These are phyloP conservation scores for Neoseiulus cucumeris DNA, from an alignment of 1,140 invertebrate genomes.

Conservation along the genomic window DNA sequence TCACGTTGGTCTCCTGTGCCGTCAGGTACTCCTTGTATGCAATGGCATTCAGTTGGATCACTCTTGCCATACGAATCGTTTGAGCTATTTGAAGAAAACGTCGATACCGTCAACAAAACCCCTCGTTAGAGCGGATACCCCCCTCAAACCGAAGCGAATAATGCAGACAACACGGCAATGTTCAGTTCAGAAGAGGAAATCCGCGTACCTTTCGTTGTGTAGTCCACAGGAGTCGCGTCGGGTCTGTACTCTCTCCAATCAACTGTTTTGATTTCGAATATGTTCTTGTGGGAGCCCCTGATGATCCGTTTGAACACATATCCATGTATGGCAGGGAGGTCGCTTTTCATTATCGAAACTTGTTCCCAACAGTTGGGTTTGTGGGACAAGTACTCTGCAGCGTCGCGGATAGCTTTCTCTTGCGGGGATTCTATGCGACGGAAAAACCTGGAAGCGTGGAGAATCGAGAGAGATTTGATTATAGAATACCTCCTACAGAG, in stretches of 20 bases:
- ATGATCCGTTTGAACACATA: not conserved
- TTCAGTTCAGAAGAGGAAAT: too few species aligned
- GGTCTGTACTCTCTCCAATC: not conserved
- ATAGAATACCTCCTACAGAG: too few species aligned
- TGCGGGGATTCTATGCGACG: not conserved
- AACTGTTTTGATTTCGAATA: conserved; percentile 9
- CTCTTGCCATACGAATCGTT: not conserved
- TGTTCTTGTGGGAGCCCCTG: not conserved
- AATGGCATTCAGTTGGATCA: not conserved
- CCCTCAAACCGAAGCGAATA: too few species aligned
- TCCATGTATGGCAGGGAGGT: not conserved
- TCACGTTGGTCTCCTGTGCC: not conserved
- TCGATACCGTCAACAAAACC: too few species aligned
- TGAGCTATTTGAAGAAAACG: too few species aligned
- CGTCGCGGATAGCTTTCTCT: not conserved
- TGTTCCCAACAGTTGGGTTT: not conserved
- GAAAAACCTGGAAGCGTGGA: not conserved
- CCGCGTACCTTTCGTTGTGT: not conserved
- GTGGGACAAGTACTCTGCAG: not conserved
- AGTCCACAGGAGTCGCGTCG: not conserved
- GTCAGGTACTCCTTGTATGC: not conserved
- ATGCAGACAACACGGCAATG: too few species aligned
- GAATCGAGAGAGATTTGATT: too few species aligned
- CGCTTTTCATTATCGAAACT: not conserved
- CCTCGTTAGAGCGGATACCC: too few species aligned